Conservation (phyloP, 1,140 invertebrate genomes). For the Drosophila baimaii region DNA sequence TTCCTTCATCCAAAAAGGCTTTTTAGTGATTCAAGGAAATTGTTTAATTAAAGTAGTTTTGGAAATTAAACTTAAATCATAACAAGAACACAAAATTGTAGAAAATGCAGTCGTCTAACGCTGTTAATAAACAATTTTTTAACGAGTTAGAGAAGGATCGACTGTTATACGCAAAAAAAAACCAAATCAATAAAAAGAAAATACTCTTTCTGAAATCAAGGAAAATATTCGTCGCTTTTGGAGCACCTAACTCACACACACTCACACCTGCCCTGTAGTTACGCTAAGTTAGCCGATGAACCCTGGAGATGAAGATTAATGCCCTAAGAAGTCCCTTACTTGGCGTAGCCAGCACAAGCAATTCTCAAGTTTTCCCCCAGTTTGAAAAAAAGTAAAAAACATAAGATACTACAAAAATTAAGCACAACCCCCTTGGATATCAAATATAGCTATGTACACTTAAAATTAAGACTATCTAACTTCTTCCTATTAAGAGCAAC, state of each 20-base stretch:
- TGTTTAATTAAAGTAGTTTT: neutral
- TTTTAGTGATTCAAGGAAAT: neutral
- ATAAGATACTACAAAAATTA: conserved; percentile 29
- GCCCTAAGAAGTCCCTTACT: conserved; percentile 28
- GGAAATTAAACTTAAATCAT: neutral
- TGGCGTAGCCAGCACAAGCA: conserved; percentile 79
- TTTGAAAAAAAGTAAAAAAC: conserved; percentile 30
- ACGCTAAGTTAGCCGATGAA: conserved; percentile 45
- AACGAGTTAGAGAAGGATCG: conserved; percentile 31
- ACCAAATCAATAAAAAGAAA: conserved; percentile 17
- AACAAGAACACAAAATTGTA: neutral
- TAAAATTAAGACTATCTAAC: conserved; percentile 52
- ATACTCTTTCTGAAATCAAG: conserved; percentile 31
- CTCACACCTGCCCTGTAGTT: conserved; percentile 48
- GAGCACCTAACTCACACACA: conserved; percentile 47
- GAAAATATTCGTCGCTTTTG: conserved; percentile 57
- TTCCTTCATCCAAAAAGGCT: neutral
- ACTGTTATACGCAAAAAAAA: conserved; percentile 30
- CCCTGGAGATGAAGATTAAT: conserved; percentile 7
- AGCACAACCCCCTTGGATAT: conserved; percentile 46
- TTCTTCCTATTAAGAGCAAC: conserved; percentile 59
- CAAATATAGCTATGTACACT: conserved; percentile 53
- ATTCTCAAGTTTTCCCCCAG: conserved; percentile 55
- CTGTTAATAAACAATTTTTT: neutral
- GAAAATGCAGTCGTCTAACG: conserved; percentile 15